A percentile compares a stretch with the other conserved stretches of the same genome.
Evolutionary conservation across 2,888 invertebrate genomes (phyloP).

Genomic region (Pyrrhia umbra): DNA sequence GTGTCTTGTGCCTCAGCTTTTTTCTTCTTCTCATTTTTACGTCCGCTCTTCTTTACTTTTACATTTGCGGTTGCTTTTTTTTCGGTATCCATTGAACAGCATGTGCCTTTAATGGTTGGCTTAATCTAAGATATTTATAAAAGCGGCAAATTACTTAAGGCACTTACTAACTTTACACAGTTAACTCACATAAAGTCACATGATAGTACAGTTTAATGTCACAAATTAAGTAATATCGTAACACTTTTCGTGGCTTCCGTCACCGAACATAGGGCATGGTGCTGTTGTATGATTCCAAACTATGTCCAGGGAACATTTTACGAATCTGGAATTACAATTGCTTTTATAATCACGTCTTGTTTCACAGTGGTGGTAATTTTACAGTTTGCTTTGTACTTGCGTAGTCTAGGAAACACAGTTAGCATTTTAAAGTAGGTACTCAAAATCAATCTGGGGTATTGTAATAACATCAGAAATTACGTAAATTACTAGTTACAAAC

Average conservation of each 20-base stretch:
- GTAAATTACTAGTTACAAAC: not conserved
- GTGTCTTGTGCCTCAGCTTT: conserved; percentile 72
- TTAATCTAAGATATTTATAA: conserved; percentile 67
- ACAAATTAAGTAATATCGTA: conserved; percentile 79
- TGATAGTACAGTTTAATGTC: conserved; percentile 71
- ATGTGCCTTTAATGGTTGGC: conserved; percentile 70
- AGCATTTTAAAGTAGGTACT: not conserved
- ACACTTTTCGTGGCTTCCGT: conserved; percentile 72
- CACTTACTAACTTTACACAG: conserved; percentile 62
- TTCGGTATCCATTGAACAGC: conserved; percentile 86
- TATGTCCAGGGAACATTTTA: conserved; percentile 74
- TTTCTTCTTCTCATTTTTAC: conserved; percentile 86
- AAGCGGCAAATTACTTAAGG: conserved; percentile 64
- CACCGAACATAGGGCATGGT: conserved; percentile 77
- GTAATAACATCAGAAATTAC: no score
- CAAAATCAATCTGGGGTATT: no score
- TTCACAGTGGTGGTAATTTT: conserved; percentile 25
- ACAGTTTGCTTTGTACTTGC: not conserved
- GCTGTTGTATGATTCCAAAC: conserved; percentile 68
- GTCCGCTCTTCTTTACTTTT: conserved; percentile 75
- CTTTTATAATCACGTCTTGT: conserved; percentile 63
- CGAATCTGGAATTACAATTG: conserved; percentile 73
- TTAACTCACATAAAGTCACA: conserved; percentile 81
- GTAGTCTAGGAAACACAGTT: conserved; percentile 44
- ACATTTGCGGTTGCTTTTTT: conserved; percentile 70